phyloP scores from a whole-genome alignment of 2,113 vertebrate species.

The Galbula dea region DNA sequence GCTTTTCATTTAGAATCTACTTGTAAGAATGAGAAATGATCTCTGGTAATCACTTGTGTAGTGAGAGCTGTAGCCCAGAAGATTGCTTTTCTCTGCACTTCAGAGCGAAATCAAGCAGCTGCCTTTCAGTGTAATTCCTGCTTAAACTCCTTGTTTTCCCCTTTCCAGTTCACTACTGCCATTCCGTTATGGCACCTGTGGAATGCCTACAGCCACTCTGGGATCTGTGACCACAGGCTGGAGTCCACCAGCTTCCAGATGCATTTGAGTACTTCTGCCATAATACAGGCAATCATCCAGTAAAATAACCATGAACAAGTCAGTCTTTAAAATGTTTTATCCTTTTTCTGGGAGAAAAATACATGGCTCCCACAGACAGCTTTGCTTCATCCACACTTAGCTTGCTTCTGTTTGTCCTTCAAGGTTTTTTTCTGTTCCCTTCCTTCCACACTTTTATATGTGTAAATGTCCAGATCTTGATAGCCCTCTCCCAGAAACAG shows the following conservation, averaged over 20 bases:
- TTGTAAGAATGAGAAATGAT: constrained; percentile 40
- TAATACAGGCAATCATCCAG: neutral
- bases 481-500: neutral
- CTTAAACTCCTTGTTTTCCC: constrained; percentile 40
- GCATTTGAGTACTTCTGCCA: neutral
- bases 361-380: neutral
- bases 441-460: accelerated
- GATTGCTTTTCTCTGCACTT: neutral
- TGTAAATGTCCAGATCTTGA: neutral
- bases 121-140: constrained; percentile 30
- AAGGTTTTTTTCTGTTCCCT: neutral
- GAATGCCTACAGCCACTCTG: neutral
- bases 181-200: constrained; percentile 8
- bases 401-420: neutral
- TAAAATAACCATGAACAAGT: neutral
- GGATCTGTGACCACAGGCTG: neutral
- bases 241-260: neutral
- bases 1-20: constrained; percentile 58
- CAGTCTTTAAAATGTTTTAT: neutral
- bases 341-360: neutral
- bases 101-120: constrained; percentile 45
- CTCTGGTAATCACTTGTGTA: neutral
- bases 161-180: neutral
- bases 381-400: neutral
- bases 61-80: constrained; percentile 55